Evolutionary conservation across 2,797 vertebrate species (phyloP), one percentile per base, ranked within the genome.

Genomic region (Percopsis omiscomaycus): DNA sequence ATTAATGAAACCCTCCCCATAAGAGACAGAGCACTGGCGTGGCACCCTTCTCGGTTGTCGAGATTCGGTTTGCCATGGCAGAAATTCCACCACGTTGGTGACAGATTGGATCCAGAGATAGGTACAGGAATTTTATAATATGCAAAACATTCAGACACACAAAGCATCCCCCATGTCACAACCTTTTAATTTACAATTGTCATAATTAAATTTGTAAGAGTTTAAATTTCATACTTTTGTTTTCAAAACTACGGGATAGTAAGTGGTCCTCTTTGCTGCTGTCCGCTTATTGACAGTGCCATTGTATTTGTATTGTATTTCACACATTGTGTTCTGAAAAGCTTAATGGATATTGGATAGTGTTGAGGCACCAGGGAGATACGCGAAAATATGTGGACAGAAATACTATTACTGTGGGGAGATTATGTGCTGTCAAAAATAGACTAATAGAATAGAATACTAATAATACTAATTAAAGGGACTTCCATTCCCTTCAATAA

Each of bases 1-100:
- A 88, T 87, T 82, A 85, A 87, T 80, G 76, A 61, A 71, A 60
- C 73, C 75, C 49, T 75, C 58, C 58, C 54, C 71, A 63, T 51
- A 45, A 75, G 75, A 77, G 79, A 85, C 68, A 62, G 80, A 84
- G 73, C 61, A 64, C 57, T 37, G 5, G 22, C 30, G 66, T 29
- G 66, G 73, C 15, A 3, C 67, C 72, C 65, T 64, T 49, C 22
- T 16, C 72, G 51, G 64, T 71, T 76, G 80, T 77, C 66, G 61
- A 45, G 51, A 58, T 56, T 64, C 65, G 76, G 73, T 78, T 84
- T 63, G 66, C 73, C 78, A 79, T 70, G 27, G 44, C 66, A 66
- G 79, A 47, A 74, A 80, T 84, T 84, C 46, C 61, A 69, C 77
- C 66, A 63, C 81, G 61, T 68, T 54, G 49, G 52, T 80, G 68